A percentile compares a stretch with the other conserved stretches of the same genome.
phyloP scores from a whole-genome alignment of 2,113 vertebrate genomes.

The Psilopogon haemacephalus region DNA sequence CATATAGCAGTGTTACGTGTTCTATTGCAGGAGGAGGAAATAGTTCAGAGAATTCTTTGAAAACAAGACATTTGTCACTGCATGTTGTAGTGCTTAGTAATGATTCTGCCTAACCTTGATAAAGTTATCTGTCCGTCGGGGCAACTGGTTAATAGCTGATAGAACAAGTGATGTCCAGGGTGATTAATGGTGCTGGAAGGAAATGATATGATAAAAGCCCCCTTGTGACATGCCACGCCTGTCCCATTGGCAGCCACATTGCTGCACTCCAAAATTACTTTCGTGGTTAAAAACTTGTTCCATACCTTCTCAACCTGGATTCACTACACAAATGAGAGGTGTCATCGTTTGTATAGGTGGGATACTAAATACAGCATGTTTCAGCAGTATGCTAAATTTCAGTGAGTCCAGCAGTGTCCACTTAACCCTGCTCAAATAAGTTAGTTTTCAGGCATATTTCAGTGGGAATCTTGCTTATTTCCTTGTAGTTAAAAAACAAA shows the following conservation, averaged over 20 bases:
- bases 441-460: not conserved
- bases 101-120: constrained; percentile 23
- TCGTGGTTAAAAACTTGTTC: not conserved
- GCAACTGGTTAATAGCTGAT: constrained; percentile 52
- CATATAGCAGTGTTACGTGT: not conserved
- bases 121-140: constrained; percentile 20
- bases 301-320: not conserved
- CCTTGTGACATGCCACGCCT: not conserved
- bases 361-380: not conserved
- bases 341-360: not conserved
- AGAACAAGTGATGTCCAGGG: constrained; percentile 1
- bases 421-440: not conserved
- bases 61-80: not conserved
- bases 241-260: not conserved
- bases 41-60: not conserved
- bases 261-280: not conserved
- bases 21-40: not conserved
- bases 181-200: constrained; percentile 44
- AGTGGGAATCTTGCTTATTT: not conserved
- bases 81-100: constrained; percentile 4
- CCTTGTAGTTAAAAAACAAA: not conserved
- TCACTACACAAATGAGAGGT: not conserved
- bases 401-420: not conserved
- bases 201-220: constrained; percentile 27
- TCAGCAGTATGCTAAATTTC: not conserved